Percentiles rank a stretch among this genome's conserved stretches.
Conservation (phyloP, 1,140 invertebrate species). For the Lineus longissimus region DNA sequence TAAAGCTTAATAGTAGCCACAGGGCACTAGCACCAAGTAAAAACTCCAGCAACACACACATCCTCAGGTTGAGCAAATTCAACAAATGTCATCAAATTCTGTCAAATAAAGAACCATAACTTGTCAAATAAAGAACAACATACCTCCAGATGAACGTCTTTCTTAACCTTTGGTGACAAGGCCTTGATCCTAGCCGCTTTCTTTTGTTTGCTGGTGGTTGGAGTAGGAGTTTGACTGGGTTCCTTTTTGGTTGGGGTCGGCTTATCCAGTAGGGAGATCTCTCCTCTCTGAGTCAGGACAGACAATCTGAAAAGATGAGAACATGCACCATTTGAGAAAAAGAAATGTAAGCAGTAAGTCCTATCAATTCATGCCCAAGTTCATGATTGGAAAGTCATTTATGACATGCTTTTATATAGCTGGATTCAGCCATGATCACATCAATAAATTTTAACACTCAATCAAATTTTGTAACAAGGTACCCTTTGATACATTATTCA, state of each 20-base stretch:
- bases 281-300: slow-evolving; percentile 37
- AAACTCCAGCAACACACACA: too few species aligned
- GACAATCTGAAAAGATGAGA: slow-evolving; percentile 28
- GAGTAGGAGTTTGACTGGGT: slow-evolving; percentile 22
- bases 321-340: slow-evolving; percentile 3
- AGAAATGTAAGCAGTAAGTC: background rate
- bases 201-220: slow-evolving; percentile 28
- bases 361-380: too few species aligned
- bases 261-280: slow-evolving; percentile 37
- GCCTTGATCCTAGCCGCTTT: slow-evolving; percentile 39
- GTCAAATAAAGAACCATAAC: too few species aligned
- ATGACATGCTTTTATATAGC: too few species aligned
- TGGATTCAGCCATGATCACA: too few species aligned
- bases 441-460: background rate
- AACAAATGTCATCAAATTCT: too few species aligned
- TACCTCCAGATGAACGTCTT: slow-evolving; percentile 47
- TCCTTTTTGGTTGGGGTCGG: slow-evolving; percentile 19
- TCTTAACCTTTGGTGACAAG: slow-evolving; percentile 40
- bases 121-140: background rate
- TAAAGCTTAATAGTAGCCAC: background rate
- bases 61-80: too few species aligned
- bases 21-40: too few species aligned
- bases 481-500: too few species aligned
- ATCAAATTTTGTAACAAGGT: slow-evolving; percentile 5
- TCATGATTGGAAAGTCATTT: too few species aligned